Evolutionary conservation across 2,888 invertebrate genomes (phyloP), one percentile per base, ranked within the genome.

Genomic region (Oligia fasciuncula): DNA sequence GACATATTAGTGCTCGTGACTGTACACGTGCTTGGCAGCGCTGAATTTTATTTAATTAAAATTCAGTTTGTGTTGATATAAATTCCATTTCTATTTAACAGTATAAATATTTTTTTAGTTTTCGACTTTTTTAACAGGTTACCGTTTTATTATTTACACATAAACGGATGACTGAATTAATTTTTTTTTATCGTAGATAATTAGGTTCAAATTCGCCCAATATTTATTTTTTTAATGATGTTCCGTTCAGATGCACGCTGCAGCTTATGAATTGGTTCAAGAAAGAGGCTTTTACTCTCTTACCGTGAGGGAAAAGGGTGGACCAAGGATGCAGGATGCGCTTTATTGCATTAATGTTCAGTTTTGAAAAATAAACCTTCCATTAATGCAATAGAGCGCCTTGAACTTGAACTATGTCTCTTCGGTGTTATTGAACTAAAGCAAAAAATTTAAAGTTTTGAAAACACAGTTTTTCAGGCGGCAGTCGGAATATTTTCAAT

Each of bases 261-360:
- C 19, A 76, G 79, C 91, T 89, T 85, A 29, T 91, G 63, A 77
- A 91, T 93, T 92, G 83, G 40, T 76, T 85, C 87, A 80, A 77
- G 80, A 89, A 85, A 89, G 91, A 93, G 92, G 95, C 95, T 96
- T 95, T 96, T 95, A 95, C 95, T 94, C 93, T 93, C 90, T 92
- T 93, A 93, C 92, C 92, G 94, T 93, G 94, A 93, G 94, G 94
- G 94, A 93, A 95, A 96, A 95, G 95, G 95, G 95, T 95, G 91
- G 92, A 92, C 92, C 73, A 84, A 83, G 93, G 94, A 94, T 91
- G 94, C 93, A 95, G 94, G 95, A 94, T 94, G 85, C 68, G 92
- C 93, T 94, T 93, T 93, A 94, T 94, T 94, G 94, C 93, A 93
- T 94, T 94, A 94, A 93, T 94, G 46, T 94, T 92, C 93, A 93